Conservation (phyloP, 1,140 invertebrate species). For the Hycleus cichorii region DNA sequence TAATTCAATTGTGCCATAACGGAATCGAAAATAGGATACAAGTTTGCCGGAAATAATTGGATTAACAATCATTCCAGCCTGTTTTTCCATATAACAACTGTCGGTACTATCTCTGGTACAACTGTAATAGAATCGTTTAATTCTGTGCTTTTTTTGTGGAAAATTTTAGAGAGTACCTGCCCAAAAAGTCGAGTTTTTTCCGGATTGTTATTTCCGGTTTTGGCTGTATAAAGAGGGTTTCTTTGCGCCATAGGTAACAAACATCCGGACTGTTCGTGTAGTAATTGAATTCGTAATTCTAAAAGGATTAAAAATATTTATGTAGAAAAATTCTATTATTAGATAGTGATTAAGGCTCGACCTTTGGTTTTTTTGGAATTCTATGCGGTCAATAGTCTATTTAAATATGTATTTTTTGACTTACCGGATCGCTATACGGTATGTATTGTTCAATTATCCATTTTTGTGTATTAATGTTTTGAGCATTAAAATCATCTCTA, state of each 20-base stretch:
- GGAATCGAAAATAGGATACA: slow-evolving; percentile 50
- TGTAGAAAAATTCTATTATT: too few relatives aligned
- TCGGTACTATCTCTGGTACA: slow-evolving; percentile 16
- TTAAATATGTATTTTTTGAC: slow-evolving; percentile 1
- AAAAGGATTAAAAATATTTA: slow-evolving; percentile 1
- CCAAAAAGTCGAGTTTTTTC: slow-evolving; percentile 11
- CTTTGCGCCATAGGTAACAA: slow-evolving; percentile 3
- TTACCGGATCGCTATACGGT: slow-evolving; percentile 6
- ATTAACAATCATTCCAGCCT: slow-evolving; percentile 11
- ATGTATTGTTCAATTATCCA: slow-evolving; percentile 29
- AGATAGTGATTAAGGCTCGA: too few relatives aligned
- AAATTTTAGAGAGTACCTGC: slow-evolving; percentile 4
- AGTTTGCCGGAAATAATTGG: slow-evolving; percentile 27
- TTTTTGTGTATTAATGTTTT: slow-evolving; percentile 18
- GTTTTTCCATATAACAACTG: slow-evolving; percentile 12
- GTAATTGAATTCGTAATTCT: slow-evolving; percentile 33
- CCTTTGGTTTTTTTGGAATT: too few relatives aligned
- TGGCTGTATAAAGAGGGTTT: slow-evolving; percentile 14
- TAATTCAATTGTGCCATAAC: slow-evolving; percentile 54
- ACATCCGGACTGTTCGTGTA: slow-evolving; percentile 23
- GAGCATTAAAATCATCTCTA: slow-evolving; percentile 25
- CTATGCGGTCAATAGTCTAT: too few relatives aligned
- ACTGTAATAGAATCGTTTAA: slow-evolving; percentile 15
- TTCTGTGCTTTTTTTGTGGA: not conserved
- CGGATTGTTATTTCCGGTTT: not conserved